Conservation (phyloP, 2,797 vertebrate genomes). For the Crenuchus spilurus region DNA sequence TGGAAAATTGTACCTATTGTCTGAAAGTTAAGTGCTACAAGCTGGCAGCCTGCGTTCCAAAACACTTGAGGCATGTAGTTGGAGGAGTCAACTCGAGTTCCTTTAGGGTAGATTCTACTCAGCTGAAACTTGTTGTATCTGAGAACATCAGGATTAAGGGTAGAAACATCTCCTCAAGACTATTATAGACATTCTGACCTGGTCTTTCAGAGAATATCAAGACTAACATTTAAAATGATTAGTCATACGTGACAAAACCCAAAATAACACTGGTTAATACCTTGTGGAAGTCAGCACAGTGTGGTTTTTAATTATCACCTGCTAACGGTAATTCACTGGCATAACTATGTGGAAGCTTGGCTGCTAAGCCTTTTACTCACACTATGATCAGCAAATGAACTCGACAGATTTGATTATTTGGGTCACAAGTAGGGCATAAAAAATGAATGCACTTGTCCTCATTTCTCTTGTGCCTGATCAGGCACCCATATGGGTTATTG, state of each 20-base stretch:
- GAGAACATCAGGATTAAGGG: slow-evolving; percentile 73
- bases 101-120: slow-evolving; percentile 89
- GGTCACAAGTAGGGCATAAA: slow-evolving; percentile 34
- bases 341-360: not conserved
- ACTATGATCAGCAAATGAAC: not conserved
- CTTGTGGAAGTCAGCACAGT: not conserved
- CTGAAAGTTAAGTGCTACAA: slow-evolving; percentile 91
- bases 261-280: not conserved
- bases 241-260: not conserved
- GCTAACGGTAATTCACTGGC: not conserved
- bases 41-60: slow-evolving; percentile 89
- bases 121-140: slow-evolving; percentile 92
- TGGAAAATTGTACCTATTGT: slow-evolving; percentile 85
- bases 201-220: not conserved
- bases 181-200: not conserved
- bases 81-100: slow-evolving; percentile 88
- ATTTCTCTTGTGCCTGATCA: slow-evolving; percentile 26
- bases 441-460: slow-evolving; percentile 29
- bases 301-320: not conserved
- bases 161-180: not conserved
- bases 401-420: slow-evolving; percentile 36
- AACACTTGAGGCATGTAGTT: slow-evolving; percentile 93
- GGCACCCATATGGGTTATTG: slow-evolving; percentile 15
- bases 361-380: slow-evolving; percentile 6
- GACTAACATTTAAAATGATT: not conserved